phyloP scores from a whole-genome alignment of 2,888 invertebrate genomes.

The Pollenia amentaria region DNA sequence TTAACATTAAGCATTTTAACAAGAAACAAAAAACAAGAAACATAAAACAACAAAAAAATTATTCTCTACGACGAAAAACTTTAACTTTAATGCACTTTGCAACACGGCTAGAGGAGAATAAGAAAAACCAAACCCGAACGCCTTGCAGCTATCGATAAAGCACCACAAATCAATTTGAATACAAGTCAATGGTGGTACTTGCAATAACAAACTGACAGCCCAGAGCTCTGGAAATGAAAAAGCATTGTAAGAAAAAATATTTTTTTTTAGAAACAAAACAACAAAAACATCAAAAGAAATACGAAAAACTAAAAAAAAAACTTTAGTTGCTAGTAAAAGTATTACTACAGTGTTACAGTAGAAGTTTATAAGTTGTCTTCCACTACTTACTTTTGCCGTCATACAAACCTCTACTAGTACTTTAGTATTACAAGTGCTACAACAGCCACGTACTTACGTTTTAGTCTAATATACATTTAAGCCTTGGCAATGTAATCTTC shows the following conservation, averaged over 20 bases:
- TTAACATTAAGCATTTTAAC: conserved; percentile 20
- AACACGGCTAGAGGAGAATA: conserved; percentile 13
- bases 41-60: conserved; percentile 4
- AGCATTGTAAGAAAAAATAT: conserved; percentile 39
- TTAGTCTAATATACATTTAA: conserved; percentile 59
- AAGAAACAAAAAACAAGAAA: conserved; percentile 54
- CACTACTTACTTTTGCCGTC: conserved; percentile 37
- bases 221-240: conserved; percentile 58
- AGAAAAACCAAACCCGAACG: conserved; percentile 53
- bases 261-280: neutral
- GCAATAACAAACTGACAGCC: conserved; percentile 65
- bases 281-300: conserved; percentile 9
- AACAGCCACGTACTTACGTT: conserved; percentile 56
- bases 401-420: conserved; percentile 16
- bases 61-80: conserved; percentile 16
- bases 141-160: conserved; percentile 69
- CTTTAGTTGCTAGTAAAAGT: conserved; percentile 44
- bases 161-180: conserved; percentile 73
- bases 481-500: conserved; percentile 62
- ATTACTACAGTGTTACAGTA: conserved; percentile 48
- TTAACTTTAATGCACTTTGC: conserved; percentile 38
- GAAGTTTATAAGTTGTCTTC: conserved; percentile 58
- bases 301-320: conserved; percentile 40
- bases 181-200: conserved; percentile 61
- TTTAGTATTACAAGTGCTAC: conserved; percentile 30